These are phyloP conservation scores for Corythornis cristatus DNA, from an alignment of 2,113 vertebrate genomes.

Conservation along the genomic window DNA sequence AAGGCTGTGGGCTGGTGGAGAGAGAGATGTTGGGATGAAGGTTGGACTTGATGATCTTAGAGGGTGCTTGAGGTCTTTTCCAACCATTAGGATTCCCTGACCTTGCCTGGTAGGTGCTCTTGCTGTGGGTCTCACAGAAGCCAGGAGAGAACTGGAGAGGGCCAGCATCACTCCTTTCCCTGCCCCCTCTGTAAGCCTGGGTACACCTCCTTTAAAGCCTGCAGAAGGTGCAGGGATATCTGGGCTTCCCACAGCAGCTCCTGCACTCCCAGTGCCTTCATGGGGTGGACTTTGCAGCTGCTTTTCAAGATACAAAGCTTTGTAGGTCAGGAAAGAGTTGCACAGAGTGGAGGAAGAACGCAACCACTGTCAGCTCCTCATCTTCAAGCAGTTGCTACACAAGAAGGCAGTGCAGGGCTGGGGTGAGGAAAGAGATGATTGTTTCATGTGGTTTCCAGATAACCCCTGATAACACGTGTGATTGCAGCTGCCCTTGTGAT, in stretches of 20 bases:
- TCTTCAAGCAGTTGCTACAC: not conserved
- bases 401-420: not conserved
- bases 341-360: not conserved
- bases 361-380: not conserved
- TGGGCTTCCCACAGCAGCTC: not conserved
- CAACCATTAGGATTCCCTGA: too few relatives aligned
- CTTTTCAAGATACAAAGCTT: not conserved
- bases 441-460: constrained; percentile 37
- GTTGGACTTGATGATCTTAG: too few relatives aligned
- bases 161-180: not conserved
- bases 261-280: not conserved
- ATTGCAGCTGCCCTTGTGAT: not conserved
- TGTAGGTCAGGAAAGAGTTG: not conserved
- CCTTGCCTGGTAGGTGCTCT: not conserved
- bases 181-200: accelerated
- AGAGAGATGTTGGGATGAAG: too few relatives aligned
- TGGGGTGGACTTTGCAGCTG: not conserved
- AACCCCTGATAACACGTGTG: not conserved
- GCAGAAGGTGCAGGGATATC: not conserved
- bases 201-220: not conserved
- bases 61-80: too few relatives aligned
- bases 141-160: not conserved
- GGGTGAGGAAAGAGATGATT: not conserved
- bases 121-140: not conserved
- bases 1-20: too few relatives aligned